Evolutionary conservation across 2,888 invertebrate genomes (phyloP).

Genomic region (Nymphalis urticae): DNA sequence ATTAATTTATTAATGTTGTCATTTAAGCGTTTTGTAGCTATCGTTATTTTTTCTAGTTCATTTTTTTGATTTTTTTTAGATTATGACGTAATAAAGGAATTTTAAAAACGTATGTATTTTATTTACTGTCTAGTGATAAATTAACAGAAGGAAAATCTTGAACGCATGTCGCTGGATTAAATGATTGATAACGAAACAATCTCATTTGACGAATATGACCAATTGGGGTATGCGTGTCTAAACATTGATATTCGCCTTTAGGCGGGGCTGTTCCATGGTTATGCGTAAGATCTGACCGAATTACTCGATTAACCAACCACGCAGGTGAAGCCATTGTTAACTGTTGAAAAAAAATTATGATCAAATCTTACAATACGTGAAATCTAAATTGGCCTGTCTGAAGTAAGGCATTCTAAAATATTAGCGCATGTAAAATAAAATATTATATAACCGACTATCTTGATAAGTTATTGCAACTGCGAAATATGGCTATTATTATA

Average conservation of each 20-base stretch:
- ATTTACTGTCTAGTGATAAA: conserved; percentile 22
- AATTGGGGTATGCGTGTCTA: conserved; percentile 75
- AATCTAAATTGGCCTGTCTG: too few relatives aligned
- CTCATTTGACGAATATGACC: conserved; percentile 68
- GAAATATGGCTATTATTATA: too few relatives aligned
- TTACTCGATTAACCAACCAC: conserved; percentile 72
- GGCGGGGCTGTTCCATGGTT: conserved; percentile 73
- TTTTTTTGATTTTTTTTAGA: conserved; percentile 8
- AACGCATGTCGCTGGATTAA: conserved; percentile 65
- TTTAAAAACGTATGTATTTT: conserved; percentile 24
- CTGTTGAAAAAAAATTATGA: conserved; percentile 49
- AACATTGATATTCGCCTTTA: conserved; percentile 68
- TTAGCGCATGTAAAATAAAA: too few relatives aligned
- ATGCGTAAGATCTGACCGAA: conserved; percentile 72
- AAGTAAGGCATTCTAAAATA: too few relatives aligned
- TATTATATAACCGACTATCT: too few relatives aligned
- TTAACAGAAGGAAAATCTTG: conserved; percentile 57
- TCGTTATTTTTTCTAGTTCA: conserved; percentile 8
- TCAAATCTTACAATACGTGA: background rate
- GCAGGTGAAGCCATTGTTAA: conserved; percentile 63
- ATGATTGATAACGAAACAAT: conserved; percentile 66
- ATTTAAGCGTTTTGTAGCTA: conserved; percentile 17
- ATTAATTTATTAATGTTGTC: conserved; percentile 20
- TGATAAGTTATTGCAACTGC: too few relatives aligned
- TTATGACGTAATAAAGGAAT: conserved; percentile 33